Conservation (phyloP, 2,797 vertebrate genomes). For the Cephalopachus bancanus region DNA sequence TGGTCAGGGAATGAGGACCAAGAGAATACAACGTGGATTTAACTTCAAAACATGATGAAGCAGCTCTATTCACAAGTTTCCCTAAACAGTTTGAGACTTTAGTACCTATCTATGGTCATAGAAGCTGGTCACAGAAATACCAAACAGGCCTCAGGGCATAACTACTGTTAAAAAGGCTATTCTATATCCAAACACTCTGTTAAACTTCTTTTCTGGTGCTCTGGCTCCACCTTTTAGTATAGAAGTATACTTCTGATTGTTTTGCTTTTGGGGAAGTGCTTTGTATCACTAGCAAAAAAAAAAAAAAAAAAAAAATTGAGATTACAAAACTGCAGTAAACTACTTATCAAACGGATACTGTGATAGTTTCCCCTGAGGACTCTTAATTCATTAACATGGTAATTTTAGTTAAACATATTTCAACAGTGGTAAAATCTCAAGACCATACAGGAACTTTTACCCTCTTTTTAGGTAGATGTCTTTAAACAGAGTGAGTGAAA, state of each 20-base stretch:
- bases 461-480: not conserved
- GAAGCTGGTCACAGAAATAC: not conserved
- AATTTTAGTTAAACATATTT: conserved; percentile 58
- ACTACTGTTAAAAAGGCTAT: not conserved
- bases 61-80: accelerated
- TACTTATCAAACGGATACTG: not conserved
- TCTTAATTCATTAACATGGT: conserved; percentile 2
- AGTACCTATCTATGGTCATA: not conserved
- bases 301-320: not conserved
- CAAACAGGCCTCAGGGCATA: not conserved
- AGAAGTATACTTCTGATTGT: not conserved
- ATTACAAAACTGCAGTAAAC: conserved; percentile 26
- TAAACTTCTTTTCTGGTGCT: not conserved
- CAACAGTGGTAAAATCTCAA: conserved; percentile 34
- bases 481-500: conserved; percentile 3
- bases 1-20: not conserved
- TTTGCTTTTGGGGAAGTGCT: not conserved
- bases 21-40: not conserved
- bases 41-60: not conserved
- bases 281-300: not conserved
- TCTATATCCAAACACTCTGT: not conserved
- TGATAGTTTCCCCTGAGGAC: conserved; percentile 8
- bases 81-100: not conserved
- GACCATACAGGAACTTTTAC: not conserved
- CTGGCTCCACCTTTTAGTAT: not conserved